Conservation (phyloP, 2,888 invertebrate genomes). For the Venusia cambrica region DNA sequence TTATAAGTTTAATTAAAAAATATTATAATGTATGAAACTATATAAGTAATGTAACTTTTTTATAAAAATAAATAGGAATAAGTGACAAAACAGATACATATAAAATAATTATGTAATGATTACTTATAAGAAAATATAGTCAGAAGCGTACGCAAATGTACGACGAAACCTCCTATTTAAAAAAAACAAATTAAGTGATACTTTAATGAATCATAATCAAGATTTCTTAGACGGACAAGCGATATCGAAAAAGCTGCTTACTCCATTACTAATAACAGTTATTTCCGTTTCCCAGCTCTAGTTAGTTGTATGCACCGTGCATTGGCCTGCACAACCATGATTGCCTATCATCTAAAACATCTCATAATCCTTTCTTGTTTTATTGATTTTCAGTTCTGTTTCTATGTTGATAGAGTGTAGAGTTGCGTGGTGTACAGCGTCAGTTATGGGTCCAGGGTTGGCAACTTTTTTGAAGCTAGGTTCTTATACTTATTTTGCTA, state of each 20-base stretch:
- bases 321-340: conserved; percentile 76
- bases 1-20: no score
- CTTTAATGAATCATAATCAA: no score
- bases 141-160: no score
- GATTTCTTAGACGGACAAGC: no score
- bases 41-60: no score
- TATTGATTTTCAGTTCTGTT: conserved; percentile 30
- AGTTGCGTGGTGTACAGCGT: neutral
- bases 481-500: conserved; percentile 78
- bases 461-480: conserved; percentile 68
- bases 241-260: conserved; percentile 22
- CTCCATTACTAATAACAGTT: conserved; percentile 35
- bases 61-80: no score
- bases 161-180: no score
- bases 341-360: conserved; percentile 36
- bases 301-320: conserved; percentile 80
- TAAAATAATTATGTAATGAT: no score
- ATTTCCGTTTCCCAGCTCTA: conserved; percentile 57
- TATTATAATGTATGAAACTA: no score
- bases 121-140: no score
- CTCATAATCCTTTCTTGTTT: conserved; percentile 31
- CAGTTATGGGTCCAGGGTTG: conserved; percentile 15
- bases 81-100: no score
- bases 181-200: no score
- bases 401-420: neutral